Conservation (phyloP, 2,888 invertebrate species). For the Abrostola triplasia region DNA sequence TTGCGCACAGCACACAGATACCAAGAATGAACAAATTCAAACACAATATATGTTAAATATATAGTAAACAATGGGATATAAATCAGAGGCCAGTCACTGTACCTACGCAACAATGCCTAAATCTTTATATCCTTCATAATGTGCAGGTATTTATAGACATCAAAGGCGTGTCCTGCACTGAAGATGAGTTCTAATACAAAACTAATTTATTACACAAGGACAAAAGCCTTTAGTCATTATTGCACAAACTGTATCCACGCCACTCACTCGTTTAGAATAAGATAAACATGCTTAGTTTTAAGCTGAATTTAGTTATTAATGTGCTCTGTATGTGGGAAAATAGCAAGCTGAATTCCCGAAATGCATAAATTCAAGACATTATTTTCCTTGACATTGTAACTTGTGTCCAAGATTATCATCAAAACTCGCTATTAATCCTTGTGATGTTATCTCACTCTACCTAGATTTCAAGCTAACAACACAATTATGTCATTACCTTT, state of each 20-base stretch:
- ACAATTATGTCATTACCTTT: too few species aligned
- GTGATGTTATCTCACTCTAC: too few species aligned
- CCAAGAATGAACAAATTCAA: slow-evolving; percentile 15
- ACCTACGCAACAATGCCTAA: neutral
- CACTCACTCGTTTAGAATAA: neutral
- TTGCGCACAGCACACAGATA: neutral
- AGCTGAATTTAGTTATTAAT: too few species aligned
- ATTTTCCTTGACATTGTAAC: too few species aligned
- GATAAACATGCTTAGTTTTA: too few species aligned
- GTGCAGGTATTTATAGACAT: slow-evolving; percentile 5
- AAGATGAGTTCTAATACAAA: neutral
- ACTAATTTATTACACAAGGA: slow-evolving; percentile 1
- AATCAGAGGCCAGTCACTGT: neutral
- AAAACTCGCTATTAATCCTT: too few species aligned
- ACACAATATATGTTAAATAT: slow-evolving; percentile 15
- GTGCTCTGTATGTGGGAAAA: too few species aligned
- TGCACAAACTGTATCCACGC: neutral
- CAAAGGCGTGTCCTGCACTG: slow-evolving; percentile 7
- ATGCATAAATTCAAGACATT: too few species aligned
- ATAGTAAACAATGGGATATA: slow-evolving; percentile 22
- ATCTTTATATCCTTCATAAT: slow-evolving; percentile 14
- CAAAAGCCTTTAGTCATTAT: neutral
- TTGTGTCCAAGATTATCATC: too few species aligned
- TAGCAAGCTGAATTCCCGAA: too few species aligned
- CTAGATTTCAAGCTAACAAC: too few species aligned